These are phyloP conservation scores for Sapajus apella DNA, from an alignment of 2,113 vertebrate species.

Conservation along the genomic window DNA sequence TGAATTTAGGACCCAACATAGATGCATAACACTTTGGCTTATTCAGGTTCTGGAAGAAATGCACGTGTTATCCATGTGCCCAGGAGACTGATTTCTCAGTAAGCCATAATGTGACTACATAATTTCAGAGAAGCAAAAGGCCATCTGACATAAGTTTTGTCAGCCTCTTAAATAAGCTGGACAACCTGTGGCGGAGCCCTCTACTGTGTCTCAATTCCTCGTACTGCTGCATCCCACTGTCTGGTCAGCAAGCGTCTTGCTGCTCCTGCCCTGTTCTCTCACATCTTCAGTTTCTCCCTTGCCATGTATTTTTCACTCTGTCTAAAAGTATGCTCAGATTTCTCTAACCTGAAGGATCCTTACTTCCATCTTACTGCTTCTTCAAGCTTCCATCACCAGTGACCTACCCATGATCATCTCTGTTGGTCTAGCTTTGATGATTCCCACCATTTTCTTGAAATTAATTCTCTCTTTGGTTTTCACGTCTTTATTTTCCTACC, in stretches of 20 bases:
- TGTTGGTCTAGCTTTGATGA: neutral
- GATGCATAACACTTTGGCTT: neutral
- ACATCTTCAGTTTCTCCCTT: neutral
- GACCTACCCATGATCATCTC: neutral
- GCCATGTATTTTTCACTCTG: neutral
- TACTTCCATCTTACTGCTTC: neutral
- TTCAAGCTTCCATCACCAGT: neutral
- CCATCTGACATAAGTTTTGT: neutral
- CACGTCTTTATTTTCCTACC: neutral
- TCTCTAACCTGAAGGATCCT: neutral
- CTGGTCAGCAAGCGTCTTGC: neutral
- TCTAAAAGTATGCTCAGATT: neutral
- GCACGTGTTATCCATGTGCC: neutral
- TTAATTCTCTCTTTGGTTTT: neutral
- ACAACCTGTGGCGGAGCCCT: neutral
- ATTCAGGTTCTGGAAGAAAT: constrained; percentile 24
- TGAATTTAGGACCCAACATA: neutral
- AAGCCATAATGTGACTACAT: neutral
- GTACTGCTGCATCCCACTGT: fast-evolving
- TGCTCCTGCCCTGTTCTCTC: neutral
- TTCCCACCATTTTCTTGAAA: neutral
- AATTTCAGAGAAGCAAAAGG: neutral
- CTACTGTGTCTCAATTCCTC: fast-evolving
- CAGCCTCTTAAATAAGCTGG: neutral
- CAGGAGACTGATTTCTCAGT: neutral